Base-by-base conservation (phyloP, 37 sponge, comb jelly and placozoan genomes). In the Chondrilla cf. caribensis region DNA sequence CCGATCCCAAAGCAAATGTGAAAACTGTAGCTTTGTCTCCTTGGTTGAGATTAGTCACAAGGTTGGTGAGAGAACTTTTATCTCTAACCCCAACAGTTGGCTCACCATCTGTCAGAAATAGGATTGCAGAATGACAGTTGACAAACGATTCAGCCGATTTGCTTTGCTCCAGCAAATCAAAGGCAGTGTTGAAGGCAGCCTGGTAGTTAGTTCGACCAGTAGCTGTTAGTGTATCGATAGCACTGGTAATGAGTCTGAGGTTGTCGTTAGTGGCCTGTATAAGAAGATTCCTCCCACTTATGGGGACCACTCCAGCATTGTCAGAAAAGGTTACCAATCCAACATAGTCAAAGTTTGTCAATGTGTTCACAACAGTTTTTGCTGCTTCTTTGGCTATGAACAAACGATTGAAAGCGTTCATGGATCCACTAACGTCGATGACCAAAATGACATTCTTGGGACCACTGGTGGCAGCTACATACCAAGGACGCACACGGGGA, bases 401-500 rank as follows among this genome's bases (percentile, higher is more conserved):
- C 35, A 79, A 8, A 2, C 80, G 36, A 25, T 26, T 26, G 7
- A 33, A 6, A 17, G 22, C 40, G 2, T 17, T 25, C 80, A 79
- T 79, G 7, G 80, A 79, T 6, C 36, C 60, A 38, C 77, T 60
- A 9, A 31, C 33, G 38, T 83, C 84, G 14, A 83, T 19, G 8
- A 83, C 58, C 11, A 83, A 7, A 22, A 75, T 33, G 21, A 83
- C 84, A 38, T 75, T 58, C 44, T 81, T 81, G 58, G 84, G 84
- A 72, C 84, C 84, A 26, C 38, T 60, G 33, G 84, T 83, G 60
- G 84, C 76, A 0, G 84, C 76, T 17, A 83, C 58, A 79, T 83
- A 83, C 84, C 84, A 83, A 31, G 84, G 84, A 28, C 84, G 84
- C 42, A 83, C 43, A 26, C 84, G 76, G 21, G 84, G 84, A 31